Conservation (phyloP, 1,140 invertebrate species). For the Diuraphis noxia region DNA sequence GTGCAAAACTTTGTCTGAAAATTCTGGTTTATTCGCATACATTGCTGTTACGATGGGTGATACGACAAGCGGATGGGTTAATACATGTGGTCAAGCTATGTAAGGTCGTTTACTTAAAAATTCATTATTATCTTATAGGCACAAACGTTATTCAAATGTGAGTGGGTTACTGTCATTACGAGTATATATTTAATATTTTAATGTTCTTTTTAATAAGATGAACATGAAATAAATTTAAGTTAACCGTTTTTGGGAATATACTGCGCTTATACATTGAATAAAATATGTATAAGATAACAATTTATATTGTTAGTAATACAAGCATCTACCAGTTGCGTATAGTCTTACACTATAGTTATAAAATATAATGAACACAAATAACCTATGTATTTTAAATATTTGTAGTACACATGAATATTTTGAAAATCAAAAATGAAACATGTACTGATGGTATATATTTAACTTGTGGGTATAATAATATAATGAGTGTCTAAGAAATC, state of each 20-base stretch:
- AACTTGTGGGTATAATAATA: background rate
- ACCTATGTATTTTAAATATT: background rate
- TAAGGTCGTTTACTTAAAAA: background rate
- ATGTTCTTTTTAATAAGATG: background rate
- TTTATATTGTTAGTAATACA: background rate
- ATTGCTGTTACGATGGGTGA: conserved; percentile 14
- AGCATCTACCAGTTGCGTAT: no score
- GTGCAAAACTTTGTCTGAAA: background rate
- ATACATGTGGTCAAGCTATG: background rate
- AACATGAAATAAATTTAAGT: background rate
- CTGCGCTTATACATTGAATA: background rate
- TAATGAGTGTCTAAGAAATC: background rate
- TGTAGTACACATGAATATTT: no score
- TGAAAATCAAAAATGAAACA: no score
- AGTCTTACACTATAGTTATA: background rate
- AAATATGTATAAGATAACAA: background rate
- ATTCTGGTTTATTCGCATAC: background rate
- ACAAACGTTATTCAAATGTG: background rate
- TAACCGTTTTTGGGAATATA: background rate
- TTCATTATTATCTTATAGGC: background rate
- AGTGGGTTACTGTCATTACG: background rate
- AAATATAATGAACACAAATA: background rate
- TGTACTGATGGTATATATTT: no score
- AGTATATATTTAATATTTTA: background rate
- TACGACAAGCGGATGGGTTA: conserved; percentile 5